Base-by-base conservation (phyloP, 2,888 invertebrate genomes). In the Thecophora atra region DNA sequence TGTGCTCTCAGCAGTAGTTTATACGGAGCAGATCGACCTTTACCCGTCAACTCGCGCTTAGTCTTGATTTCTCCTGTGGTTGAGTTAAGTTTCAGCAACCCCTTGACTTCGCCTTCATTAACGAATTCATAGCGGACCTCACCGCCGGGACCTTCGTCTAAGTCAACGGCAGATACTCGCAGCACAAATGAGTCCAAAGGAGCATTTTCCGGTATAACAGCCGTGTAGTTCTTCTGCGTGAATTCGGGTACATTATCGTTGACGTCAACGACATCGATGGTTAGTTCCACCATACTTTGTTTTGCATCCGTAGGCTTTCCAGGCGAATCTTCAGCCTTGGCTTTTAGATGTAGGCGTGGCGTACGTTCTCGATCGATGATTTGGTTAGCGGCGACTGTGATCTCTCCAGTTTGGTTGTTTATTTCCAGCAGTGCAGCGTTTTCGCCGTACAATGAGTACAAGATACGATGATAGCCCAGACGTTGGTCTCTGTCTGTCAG, bases 211-310 rank as follows among this genome's bases (percentile, higher is more conserved):
- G 94, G 92, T 42, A 94, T 91, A 0, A 94, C 93, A 6, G 93
- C 91, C 77, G 89, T 78, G 82, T 93, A 93, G 17, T 89, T 87
- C 28, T 87, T 86, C 77, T 91, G 90, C 3, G 89, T 89, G 80
- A 94, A 94, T 1, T 84, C 84, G 0, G 94, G 94, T 0, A 92
- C 88, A 80, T 94, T 94, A 78, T 95, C 94, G 79, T 95, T 94
- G 0, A 93, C 92, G 80, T 94, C 94, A 0, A 92, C 83, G 0
- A 94, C 90, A 79, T 93, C 92, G 11, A 94, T 89, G 0, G 89
- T 87, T 15, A 93, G 88, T 76, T 91, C 88, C 0, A 91, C 91
- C 2, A 90, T 87, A 0, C 91, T 89, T 76, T 91, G 91, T 44
- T 90, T 88, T 73, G 91, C 91, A 68, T 92, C 91, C 0, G 91